Conservation (phyloP, 2,888 invertebrate species). For the Eristalis pertinax region DNA sequence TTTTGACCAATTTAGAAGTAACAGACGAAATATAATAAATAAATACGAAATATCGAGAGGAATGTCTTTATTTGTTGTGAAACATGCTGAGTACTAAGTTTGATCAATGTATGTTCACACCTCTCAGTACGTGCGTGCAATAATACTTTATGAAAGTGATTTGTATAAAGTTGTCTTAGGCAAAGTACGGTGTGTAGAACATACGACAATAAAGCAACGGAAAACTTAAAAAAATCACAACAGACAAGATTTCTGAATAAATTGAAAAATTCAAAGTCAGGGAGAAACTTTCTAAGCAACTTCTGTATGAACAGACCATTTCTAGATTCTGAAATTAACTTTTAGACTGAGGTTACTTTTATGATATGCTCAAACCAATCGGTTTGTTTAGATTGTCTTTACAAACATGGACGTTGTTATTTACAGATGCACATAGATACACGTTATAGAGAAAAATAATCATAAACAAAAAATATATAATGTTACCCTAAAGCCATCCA, state of each 20-base stretch:
- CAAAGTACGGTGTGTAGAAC: not conserved
- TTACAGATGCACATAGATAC: conserved; percentile 72
- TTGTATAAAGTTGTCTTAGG: not conserved
- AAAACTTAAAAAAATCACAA: not conserved
- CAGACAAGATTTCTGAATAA: no score
- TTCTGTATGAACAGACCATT: no score
- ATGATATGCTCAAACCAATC: not conserved
- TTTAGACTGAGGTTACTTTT: not conserved
- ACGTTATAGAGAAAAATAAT: conserved; percentile 73
- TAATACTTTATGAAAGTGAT: not conserved
- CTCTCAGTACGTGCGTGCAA: not conserved
- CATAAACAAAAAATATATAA: conserved; percentile 67
- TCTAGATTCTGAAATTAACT: not conserved
- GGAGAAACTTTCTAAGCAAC: no score
- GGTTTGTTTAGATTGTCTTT: not conserved
- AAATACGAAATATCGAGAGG: not conserved
- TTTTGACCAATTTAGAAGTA: not conserved
- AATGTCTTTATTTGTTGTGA: not conserved
- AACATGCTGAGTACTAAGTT: not conserved
- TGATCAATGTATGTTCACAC: not conserved
- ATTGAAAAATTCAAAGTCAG: no score
- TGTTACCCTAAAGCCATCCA: conserved; percentile 93
- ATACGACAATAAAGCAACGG: not conserved
- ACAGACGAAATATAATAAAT: not conserved
- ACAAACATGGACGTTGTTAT: not conserved